Conservation (phyloP, 2,888 invertebrate genomes). For the Nebria brevicollis region DNA sequence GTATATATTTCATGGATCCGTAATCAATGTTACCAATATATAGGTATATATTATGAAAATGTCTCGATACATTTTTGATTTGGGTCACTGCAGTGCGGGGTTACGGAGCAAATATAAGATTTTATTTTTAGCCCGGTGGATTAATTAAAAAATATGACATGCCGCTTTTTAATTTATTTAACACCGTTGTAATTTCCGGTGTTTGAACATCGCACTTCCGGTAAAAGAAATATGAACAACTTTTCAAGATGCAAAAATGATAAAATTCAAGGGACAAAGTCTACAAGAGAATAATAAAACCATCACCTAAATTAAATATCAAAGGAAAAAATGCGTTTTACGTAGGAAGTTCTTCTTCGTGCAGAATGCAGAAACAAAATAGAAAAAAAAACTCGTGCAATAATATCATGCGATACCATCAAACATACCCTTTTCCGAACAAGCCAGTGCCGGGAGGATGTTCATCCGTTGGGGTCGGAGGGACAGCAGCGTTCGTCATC, state of each 20-base stretch:
- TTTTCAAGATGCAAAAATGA: neutral
- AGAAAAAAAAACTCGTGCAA: neutral
- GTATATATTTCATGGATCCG: no score
- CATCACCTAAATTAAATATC: no score
- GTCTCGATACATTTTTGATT: neutral
- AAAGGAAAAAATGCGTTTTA: neutral
- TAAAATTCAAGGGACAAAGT: constrained; percentile 6
- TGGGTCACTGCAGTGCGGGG: neutral
- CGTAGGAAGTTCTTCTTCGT: neutral
- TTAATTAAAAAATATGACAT: constrained; percentile 17
- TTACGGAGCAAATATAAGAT: neutral
- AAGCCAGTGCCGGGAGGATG: constrained; percentile 50
- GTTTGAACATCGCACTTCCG: constrained; percentile 4
- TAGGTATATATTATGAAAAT: no score
- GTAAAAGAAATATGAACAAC: neutral
- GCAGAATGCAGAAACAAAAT: neutral
- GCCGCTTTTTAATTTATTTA: constrained; percentile 9
- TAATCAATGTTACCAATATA: no score
- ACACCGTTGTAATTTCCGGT: constrained; percentile 12
- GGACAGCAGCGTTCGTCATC: constrained; percentile 67
- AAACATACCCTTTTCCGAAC: constrained; percentile 61
- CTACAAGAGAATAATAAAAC: constrained; percentile 28
- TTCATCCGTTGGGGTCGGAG: constrained; percentile 51
- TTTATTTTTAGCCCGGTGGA: constrained; percentile 2
- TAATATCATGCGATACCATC: constrained; percentile 9